Percentiles rank a stretch among this genome's conserved stretches.
These are phyloP conservation scores for Malurus elegans DNA, from an alignment of 2,113 vertebrate genomes.

Conservation along the genomic window DNA sequence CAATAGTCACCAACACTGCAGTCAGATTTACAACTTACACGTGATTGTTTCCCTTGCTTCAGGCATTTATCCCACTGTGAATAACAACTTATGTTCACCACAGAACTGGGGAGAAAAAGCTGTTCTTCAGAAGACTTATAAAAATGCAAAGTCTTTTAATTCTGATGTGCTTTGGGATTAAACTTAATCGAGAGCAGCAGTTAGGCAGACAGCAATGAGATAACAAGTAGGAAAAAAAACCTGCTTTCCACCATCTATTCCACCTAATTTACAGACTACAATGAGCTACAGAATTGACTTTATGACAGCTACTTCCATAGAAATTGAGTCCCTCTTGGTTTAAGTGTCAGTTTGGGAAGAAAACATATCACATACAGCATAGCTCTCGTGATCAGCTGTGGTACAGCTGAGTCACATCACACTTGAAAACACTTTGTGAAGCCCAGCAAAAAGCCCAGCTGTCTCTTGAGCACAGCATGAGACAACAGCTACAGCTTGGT, in stretches of 20 bases:
- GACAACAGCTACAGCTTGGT: not conserved
- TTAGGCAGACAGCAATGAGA: not conserved
- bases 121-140: not conserved
- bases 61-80: not conserved
- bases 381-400: not conserved
- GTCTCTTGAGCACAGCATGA: not conserved
- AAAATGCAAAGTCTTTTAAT: slow-evolving; percentile 48
- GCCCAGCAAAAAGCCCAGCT: not conserved
- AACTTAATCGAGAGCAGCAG: slow-evolving; percentile 32
- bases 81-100: not conserved
- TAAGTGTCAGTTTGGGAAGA: not conserved
- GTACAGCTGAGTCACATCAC: not conserved
- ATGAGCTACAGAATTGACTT: not conserved
- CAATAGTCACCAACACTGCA: not conserved
- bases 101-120: not conserved
- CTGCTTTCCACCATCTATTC: not conserved
- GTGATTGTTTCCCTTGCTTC: not conserved
- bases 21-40: not conserved
- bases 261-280: not conserved
- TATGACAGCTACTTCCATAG: slow-evolving; percentile 2
- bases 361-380: not conserved
- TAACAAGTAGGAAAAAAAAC: not conserved
- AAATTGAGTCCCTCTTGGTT: not conserved
- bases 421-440: not conserved
- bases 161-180: slow-evolving; percentile 19